Evolutionary conservation across 2,113 vertebrate species (phyloP), one percentile per base, ranked within the genome.

Genomic region (Leuciscus idus): DNA sequence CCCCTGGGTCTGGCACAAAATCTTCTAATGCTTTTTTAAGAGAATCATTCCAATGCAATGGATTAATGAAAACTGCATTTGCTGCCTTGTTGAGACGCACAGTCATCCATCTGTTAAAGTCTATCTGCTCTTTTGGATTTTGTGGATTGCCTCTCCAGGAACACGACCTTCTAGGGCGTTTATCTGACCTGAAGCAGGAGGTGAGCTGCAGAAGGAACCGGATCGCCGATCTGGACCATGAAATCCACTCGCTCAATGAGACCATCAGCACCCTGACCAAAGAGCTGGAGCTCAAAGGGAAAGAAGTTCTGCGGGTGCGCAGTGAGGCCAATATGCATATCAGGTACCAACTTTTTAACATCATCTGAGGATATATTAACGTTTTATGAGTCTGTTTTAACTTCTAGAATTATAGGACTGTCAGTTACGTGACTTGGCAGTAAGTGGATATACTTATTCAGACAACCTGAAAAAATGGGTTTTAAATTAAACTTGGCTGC

Each of bases 271-370:
- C 96, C 4, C 91, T 99, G 89, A 99, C 98, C 6, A 96, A 97
- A 90, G 98, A 99, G 91, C 91, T 99, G 92, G 98, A 99, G 91
- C 94, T 95, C 82, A 99, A 99, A 93, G 98, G 97, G 81, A 98
- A 98, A 88, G 98, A 99, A 93, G 96, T 99, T 86, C 96, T 99
- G 88, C 94, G 97, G 91, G 96, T 98, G 90, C 97, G 97, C 78
- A 98, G 97, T 83, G 98, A 99, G 91, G 97, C 97, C 52, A 99
- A 96, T 91, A 96, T 99, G 33, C 97, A 99, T 87, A 97, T 99
- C 91, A 97, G 98, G 98, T 99, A 62, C n/a, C 11, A n/a, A 46
- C 43, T 64, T 62, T 62, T 36, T 2, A 30, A 84, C 28, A 28
- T 6, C 21, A n/a, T 52, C 15, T 76, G 74, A 48, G 72, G 72